Percentiles rank a stretch among this genome's conserved stretches.
phyloP scores from a whole-genome alignment of 2,888 invertebrate genomes.

The Halictus ligatus region DNA sequence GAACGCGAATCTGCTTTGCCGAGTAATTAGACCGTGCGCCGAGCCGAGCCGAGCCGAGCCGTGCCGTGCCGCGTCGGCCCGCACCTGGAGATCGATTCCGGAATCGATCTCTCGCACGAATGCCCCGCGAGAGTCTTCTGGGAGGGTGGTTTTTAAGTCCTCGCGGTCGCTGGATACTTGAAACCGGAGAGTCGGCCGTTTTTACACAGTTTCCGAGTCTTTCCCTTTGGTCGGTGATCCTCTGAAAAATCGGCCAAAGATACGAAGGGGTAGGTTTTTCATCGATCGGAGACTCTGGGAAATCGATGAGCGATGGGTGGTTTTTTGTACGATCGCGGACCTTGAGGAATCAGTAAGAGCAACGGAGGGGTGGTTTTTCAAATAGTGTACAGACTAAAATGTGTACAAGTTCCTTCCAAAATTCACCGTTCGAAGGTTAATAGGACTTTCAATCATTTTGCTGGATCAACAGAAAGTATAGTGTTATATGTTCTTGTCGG shows the following conservation, averaged over 20 bases:
- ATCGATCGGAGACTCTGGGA: too few species aligned
- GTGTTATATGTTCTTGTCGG: too few species aligned
- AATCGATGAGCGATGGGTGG: too few species aligned
- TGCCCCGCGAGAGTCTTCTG: constrained; percentile 12
- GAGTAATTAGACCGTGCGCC: constrained; percentile 68
- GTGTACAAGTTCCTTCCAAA: too few species aligned
- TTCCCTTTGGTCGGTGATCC: background rate
- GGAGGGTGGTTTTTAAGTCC: constrained; percentile 4
- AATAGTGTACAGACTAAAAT: too few species aligned
- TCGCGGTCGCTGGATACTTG: constrained; percentile 1
- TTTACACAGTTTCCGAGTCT: background rate
- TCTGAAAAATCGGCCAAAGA: background rate
- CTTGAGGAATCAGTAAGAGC: too few species aligned
- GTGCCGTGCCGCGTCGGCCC: background rate
- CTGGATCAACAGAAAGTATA: too few species aligned
- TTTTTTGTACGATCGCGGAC: too few species aligned
- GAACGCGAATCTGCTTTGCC: constrained; percentile 60
- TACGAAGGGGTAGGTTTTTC: background rate
- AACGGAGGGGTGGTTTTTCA: too few species aligned
- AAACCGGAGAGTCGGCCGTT: background rate
- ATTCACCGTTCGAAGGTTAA: too few species aligned
- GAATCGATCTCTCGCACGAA: constrained; percentile 36
- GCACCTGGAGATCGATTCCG: constrained; percentile 55
- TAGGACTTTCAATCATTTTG: too few species aligned
- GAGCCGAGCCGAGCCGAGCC: background rate